Conservation (phyloP, 2,113 vertebrate species). For the Eubucco bourcierii region DNA sequence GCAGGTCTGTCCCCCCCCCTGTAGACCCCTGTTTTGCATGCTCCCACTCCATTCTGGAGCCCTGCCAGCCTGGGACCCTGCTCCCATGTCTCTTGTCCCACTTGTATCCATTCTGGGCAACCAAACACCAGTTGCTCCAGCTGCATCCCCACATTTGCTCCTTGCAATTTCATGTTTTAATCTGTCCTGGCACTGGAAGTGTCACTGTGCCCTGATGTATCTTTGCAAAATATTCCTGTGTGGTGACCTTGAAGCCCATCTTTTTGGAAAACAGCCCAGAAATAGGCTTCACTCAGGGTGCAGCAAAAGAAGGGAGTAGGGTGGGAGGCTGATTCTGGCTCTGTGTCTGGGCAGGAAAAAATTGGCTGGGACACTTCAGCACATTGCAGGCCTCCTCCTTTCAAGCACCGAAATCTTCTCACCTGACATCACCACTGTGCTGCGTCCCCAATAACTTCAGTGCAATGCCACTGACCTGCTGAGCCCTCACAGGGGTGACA, state of each 20-base stretch:
- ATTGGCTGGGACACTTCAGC: background rate
- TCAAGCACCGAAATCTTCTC: background rate
- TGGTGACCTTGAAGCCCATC: background rate
- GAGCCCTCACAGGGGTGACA: background rate
- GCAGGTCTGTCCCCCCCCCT: background rate
- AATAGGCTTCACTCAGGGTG: background rate
- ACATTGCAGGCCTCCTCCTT: background rate
- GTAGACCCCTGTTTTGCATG: background rate
- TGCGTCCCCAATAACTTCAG: background rate
- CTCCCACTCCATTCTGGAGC: background rate
- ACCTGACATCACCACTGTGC: rapidly evolving
- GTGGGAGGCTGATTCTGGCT: too few species aligned
- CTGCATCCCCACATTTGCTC: background rate
- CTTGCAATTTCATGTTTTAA: background rate
- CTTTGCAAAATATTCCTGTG: background rate
- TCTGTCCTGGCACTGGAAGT: background rate
- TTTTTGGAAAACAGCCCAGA: background rate
- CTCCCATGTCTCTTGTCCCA: background rate
- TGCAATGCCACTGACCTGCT: rapidly evolving
- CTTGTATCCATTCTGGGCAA: background rate
- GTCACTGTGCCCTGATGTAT: background rate
- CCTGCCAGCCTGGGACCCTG: rapidly evolving
- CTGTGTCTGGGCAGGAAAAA: background rate
- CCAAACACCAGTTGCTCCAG: rapidly evolving
- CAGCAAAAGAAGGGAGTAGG: background rate